Evolutionary conservation across 2,888 invertebrate species (phyloP), one percentile per base, ranked within the genome.

Genomic region (Acholoe squamosa): DNA sequence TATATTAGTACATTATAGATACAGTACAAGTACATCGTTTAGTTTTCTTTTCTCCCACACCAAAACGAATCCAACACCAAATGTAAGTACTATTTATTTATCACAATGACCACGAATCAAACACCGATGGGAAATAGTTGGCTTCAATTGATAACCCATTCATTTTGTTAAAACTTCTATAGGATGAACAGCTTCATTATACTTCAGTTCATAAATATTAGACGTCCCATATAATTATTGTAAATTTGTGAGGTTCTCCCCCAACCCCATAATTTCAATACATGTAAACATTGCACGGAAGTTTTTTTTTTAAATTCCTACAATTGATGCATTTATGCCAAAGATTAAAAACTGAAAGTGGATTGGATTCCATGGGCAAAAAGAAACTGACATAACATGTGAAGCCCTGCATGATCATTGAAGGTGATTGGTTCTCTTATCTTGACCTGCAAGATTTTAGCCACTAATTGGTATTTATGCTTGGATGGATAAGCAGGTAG

Each of bases 401-500:
- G 61, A 61, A n/a, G 43, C 43, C 43, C 3, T 43, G 43, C 43
- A 43, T 43, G 43, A 43, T 43, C 10, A 10, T n/a, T 61, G 61
- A 61, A 61, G 61, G 28, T 76, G 76, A 19, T 76, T 76, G 25
- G 19, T 76, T 28, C 31, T 76, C 31, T 0, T 43, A 80, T 80
- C 80, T 80, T 80, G 80, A 43, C 80, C 80, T 80, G 80, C 80
- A 80, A 80, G 80, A 80, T 80, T 22, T 19, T 7, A 33, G n/a
- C 43, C 34, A 80, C 80, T 80, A 43, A 80, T 80, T 80, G 43
- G 14, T 43, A 34, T 22, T 43, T 43, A 43, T 43, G 43, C 43
- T 43, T 43, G 43, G 43, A 16, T 80, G 80, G 80, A 14, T 80
- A 16, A 80, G 43, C 34, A 7, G 19, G 12, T 33, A 80, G 43